Conservation (phyloP, 1,140 invertebrate species). For the Anastrepha ludens region DNA sequence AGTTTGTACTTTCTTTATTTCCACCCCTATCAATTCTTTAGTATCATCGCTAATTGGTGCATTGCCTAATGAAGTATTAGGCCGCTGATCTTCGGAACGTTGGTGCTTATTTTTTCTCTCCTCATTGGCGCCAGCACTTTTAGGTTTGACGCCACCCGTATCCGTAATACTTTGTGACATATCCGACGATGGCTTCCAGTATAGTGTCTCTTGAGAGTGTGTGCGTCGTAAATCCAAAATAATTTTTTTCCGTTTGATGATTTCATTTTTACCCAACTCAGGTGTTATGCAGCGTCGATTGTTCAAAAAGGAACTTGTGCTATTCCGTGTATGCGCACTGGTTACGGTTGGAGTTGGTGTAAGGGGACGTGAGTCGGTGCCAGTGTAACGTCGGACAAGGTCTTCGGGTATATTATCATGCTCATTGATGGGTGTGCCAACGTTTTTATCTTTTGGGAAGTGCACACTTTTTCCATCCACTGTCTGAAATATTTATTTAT, state of each 20-base stretch:
- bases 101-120: slow-evolving; percentile 66
- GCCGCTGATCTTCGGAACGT: slow-evolving; percentile 65
- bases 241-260: slow-evolving; percentile 71
- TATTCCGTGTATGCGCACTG: slow-evolving; percentile 76
- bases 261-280: slow-evolving; percentile 73
- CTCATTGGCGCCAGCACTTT: slow-evolving; percentile 67
- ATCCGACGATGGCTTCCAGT: slow-evolving; percentile 73
- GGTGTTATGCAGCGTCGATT: slow-evolving; percentile 76
- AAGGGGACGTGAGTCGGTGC: slow-evolving; percentile 85
- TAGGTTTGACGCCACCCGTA: slow-evolving; percentile 63
- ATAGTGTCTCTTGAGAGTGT: slow-evolving; percentile 72
- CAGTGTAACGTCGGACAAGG: slow-evolving; percentile 82
- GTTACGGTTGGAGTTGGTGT: slow-evolving; percentile 84
- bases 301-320: slow-evolving; percentile 67
- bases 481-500: background rate
- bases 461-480: slow-evolving; percentile 59
- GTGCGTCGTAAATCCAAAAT: slow-evolving; percentile 69
- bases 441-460: slow-evolving; percentile 56
- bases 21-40: slow-evolving; percentile 51
- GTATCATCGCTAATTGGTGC: slow-evolving; percentile 31
- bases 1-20: slow-evolving; percentile 61
- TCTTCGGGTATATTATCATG: slow-evolving; percentile 77
- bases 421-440: slow-evolving; percentile 58
- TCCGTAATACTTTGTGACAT: slow-evolving; percentile 67
- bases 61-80: slow-evolving; percentile 66